phyloP scores from a whole-genome alignment of 2,113 vertebrate species.

The Lophotis ruficrista region DNA sequence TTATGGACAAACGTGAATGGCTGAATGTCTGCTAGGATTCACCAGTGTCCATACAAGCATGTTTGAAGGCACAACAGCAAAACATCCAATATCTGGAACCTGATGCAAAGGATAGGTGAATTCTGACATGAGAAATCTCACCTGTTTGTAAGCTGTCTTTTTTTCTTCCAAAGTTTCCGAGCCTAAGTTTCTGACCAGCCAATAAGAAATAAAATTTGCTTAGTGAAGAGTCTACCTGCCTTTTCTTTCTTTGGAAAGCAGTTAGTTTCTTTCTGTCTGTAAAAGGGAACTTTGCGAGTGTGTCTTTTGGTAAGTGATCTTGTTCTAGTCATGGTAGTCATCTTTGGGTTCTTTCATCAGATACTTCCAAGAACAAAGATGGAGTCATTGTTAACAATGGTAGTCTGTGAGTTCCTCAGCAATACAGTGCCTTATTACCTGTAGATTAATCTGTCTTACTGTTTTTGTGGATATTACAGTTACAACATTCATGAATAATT shows the following conservation, averaged over 20 bases:
- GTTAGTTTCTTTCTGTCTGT: neutral
- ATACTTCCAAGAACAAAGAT: neutral
- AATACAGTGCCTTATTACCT: neutral
- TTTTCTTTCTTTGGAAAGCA: neutral
- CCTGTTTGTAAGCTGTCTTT: neutral
- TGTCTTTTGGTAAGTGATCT: neutral
- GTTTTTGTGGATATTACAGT: neutral
- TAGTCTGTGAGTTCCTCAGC: neutral
- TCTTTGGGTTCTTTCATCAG: neutral
- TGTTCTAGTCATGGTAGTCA: neutral
- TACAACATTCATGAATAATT: neutral
- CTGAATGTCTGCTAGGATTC: neutral
- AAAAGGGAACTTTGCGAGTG: accelerated
- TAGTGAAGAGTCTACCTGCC: neutral
- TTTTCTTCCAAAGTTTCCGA: neutral
- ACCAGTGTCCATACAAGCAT: accelerated
- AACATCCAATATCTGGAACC: neutral
- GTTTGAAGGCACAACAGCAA: neutral
- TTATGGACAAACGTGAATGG: neutral
- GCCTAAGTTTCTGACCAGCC: neutral
- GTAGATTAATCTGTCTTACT: accelerated
- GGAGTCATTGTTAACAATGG: neutral
- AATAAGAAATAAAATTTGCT: neutral
- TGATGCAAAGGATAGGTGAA: neutral
- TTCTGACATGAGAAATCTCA: neutral